Evolutionary conservation across 2,888 invertebrate species (phyloP).

Genomic region (Gasteruption jaculator): DNA sequence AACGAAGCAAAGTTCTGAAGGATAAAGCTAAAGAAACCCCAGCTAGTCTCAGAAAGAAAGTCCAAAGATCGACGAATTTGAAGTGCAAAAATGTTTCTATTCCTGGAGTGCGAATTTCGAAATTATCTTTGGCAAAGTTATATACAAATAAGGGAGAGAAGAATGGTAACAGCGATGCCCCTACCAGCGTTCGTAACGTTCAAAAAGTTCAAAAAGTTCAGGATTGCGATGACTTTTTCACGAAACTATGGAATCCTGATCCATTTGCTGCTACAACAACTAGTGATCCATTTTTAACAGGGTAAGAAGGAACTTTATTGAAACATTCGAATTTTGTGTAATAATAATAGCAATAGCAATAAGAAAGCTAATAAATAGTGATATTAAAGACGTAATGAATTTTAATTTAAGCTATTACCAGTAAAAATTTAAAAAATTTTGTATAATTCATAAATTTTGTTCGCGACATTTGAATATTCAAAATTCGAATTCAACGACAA

Average conservation of each 20-base stretch:
- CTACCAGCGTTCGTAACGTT: conserved; percentile 8
- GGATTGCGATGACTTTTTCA: conserved; percentile 43
- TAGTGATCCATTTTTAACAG: conserved; percentile 67
- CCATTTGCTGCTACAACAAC: conserved; percentile 57
- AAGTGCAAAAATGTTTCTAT: conserved; percentile 27
- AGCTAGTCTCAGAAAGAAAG: conserved; percentile 30
- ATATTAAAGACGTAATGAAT: neutral
- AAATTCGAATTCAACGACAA: neutral
- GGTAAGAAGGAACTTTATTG: no score
- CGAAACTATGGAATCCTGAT: conserved; percentile 52
- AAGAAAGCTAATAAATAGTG: no score
- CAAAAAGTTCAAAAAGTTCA: conserved; percentile 29
- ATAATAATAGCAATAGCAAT: no score
- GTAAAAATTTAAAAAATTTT: neutral
- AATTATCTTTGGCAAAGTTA: conserved; percentile 32
- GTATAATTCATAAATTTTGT: no score
- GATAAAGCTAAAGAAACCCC: conserved; percentile 27
- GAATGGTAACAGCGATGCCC: no score
- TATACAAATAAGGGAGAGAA: conserved; percentile 17
- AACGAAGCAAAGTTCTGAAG: conserved; percentile 26
- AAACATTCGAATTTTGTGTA: no score
- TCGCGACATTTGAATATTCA: neutral
- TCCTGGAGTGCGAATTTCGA: conserved; percentile 34
- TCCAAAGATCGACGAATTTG: no score
- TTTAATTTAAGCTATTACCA: neutral